Evolutionary conservation across 2,888 invertebrate genomes (phyloP).

Genomic region (Onchidella celtica): DNA sequence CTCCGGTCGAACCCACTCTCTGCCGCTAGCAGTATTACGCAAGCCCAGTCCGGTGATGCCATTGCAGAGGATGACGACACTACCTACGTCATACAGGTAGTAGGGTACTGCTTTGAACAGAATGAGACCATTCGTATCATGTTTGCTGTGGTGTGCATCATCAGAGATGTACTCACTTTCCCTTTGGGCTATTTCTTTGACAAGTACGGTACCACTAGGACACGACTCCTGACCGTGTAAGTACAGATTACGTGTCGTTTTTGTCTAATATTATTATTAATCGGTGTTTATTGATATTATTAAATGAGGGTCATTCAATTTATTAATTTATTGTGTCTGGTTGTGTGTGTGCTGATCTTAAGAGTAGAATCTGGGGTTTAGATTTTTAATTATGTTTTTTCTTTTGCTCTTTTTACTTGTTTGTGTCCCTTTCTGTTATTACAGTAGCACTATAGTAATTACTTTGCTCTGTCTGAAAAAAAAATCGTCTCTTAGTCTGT

Average conservation of each 20-base stretch:
- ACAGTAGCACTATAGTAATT: no score
- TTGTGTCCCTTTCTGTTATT: no score
- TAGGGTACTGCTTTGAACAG: constrained; percentile 37
- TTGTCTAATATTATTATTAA: no score
- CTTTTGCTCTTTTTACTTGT: no score
- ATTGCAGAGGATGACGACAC: background rate
- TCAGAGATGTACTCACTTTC: constrained; percentile 61
- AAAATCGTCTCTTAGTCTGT: no score
- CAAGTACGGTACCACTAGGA: constrained; percentile 68
- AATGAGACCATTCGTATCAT: constrained; percentile 56
- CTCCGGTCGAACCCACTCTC: background rate
- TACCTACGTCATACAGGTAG: background rate
- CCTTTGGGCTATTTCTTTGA: constrained; percentile 67
- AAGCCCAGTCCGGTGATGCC: background rate
- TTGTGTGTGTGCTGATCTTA: no score
- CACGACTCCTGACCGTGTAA: constrained; percentile 68
- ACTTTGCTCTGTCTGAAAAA: no score
- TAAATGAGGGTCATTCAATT: no score
- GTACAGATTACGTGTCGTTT: constrained; percentile 46
- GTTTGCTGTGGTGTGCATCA: constrained; percentile 58
- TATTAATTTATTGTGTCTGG: no score
- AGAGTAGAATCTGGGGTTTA: no score
- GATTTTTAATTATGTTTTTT: no score
- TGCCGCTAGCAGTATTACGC: background rate
- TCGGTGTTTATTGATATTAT: no score